Evolutionary conservation across 2,113 vertebrate genomes (phyloP).

Genomic region (Halichoerus grypus): DNA sequence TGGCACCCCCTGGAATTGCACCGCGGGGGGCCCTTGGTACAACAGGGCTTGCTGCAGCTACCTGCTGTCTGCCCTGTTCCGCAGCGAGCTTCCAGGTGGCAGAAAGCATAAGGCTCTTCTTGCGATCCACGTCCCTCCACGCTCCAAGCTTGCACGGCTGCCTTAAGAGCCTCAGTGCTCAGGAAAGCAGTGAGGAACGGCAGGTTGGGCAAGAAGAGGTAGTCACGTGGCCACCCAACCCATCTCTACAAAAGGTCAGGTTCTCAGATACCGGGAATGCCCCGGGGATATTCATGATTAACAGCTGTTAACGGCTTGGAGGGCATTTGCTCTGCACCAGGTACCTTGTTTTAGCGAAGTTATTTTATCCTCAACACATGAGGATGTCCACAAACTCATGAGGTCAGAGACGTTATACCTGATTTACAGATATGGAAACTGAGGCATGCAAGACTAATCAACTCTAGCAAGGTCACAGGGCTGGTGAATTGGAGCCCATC

Average conservation of each 20-base stretch:
- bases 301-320: neutral
- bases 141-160: neutral
- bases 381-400: neutral
- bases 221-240: too few species aligned
- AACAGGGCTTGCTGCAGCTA: neutral
- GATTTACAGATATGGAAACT: neutral
- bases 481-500: neutral
- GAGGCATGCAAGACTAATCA: neutral
- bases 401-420: neutral
- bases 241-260: neutral
- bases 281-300: neutral
- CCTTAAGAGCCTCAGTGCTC: neutral
- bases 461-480: neutral
- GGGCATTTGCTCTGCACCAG: neutral
- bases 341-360: neutral
- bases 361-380: neutral
- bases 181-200: neutral
- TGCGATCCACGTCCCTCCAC: neutral
- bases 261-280: neutral
- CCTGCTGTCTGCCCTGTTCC: too few species aligned
- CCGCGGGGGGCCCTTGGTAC: neutral
- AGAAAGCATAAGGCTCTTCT: neutral
- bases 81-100: neutral
- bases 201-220: neutral
- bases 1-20: neutral